These are phyloP conservation scores for Drosophila hydei DNA, from an alignment of 1,140 invertebrate species.

Conservation along the genomic window DNA sequence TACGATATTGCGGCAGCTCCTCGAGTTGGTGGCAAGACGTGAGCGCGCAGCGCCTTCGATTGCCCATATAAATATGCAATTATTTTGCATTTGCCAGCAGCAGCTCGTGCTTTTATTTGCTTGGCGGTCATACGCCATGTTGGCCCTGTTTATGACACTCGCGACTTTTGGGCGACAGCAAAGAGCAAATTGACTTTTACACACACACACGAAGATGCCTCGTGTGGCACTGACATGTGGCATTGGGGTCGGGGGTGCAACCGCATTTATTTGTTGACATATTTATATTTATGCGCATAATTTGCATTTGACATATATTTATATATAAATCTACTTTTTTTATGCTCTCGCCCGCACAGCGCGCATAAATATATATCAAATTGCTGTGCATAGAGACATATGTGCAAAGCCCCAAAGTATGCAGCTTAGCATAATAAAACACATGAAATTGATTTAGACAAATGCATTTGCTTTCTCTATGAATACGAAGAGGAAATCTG, in stretches of 20 bases:
- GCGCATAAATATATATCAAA: conserved; percentile 39
- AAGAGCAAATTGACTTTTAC: conserved; percentile 75
- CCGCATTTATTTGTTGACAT: conserved; percentile 73
- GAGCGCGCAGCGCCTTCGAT: conserved; percentile 32
- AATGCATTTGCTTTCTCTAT: not conserved
- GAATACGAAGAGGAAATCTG: not conserved
- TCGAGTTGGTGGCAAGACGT: no score
- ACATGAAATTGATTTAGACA: not conserved
- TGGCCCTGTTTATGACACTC: conserved; percentile 72
- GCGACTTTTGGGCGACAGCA: conserved; percentile 66
- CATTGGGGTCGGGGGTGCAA: not conserved
- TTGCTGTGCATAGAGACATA: conserved; percentile 20
- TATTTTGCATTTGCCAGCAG: conserved; percentile 75
- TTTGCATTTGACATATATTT: conserved; percentile 75
- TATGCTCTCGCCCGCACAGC: conserved; percentile 38
- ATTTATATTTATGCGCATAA: conserved; percentile 72
- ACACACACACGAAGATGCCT: conserved; percentile 10
- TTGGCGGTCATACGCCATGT: conserved; percentile 57
- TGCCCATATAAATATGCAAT: conserved; percentile 76
- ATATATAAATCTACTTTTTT: conserved; percentile 30
- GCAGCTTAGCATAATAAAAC: not conserved
- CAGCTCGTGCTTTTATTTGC: conserved; percentile 37
- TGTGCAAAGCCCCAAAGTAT: not conserved
- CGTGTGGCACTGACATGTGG: conserved; percentile 5
- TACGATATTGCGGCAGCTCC: conserved; percentile 25